Conservation (phyloP, 2,888 invertebrate genomes). For the Leptothorax acervorum region DNA sequence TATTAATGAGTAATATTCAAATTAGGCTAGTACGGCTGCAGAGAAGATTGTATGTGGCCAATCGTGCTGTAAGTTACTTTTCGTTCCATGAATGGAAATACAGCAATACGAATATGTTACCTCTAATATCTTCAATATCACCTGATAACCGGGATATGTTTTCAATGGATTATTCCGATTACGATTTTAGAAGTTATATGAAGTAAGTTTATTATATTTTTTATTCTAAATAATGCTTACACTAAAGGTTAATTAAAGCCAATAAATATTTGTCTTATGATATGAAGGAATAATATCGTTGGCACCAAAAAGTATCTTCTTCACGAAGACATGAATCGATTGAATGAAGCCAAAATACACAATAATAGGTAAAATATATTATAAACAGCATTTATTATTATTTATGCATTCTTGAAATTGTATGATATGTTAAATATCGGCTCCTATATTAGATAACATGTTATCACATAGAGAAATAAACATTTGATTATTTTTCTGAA, state of each 20-base stretch:
- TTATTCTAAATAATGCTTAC: too few relatives aligned
- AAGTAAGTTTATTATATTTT: too few relatives aligned
- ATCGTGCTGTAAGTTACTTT: too few relatives aligned
- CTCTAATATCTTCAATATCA: neutral
- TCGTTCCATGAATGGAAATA: slow-evolving; percentile 89
- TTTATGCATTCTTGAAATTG: too few relatives aligned
- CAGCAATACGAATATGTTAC: slow-evolving; percentile 87
- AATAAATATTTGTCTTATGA: too few relatives aligned
- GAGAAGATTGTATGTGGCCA: too few relatives aligned
- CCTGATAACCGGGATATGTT: slow-evolving; percentile 86
- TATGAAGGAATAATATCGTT: slow-evolving; percentile 65
- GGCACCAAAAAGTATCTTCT: slow-evolving; percentile 90
- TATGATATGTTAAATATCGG: neutral
- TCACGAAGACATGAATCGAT: slow-evolving; percentile 88
- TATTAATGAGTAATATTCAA: too few relatives aligned
- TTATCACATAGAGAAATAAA: too few relatives aligned
- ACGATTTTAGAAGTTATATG: too few relatives aligned
- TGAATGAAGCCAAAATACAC: slow-evolving; percentile 87
- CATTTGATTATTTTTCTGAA: neutral
- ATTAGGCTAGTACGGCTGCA: too few relatives aligned
- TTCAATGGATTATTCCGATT: slow-evolving; percentile 87
- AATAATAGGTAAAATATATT: slow-evolving; percentile 85
- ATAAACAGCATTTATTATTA: too few relatives aligned
- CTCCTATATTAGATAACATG: neutral
- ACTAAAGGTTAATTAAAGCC: too few relatives aligned